Base-by-base conservation (phyloP, 2,888 invertebrate species). In the Caenorhabditis sinica region DNA sequence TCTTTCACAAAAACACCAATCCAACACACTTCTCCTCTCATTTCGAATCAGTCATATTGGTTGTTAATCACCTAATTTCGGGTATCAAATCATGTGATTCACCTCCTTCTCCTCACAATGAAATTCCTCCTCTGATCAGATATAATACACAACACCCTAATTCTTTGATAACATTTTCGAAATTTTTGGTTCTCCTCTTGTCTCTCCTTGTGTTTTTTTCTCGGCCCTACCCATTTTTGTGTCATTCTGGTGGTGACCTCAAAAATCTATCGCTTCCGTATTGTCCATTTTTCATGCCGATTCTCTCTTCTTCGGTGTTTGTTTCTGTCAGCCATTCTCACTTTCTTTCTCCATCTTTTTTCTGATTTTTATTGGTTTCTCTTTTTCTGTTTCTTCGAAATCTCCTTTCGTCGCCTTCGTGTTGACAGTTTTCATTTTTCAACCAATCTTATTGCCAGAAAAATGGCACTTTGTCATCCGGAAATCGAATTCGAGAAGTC, bases 401-500 rank as follows among this genome's bases (percentile, higher is more conserved):
- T 33, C 40, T n/a, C n/a, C n/a, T n/a, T n/a, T n/a, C n/a, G n/a
- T n/a, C n/a, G n/a, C n/a, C 13, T 40, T 40, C 23, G 43, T 30
- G 13, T 65, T 45, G 2, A 11, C n/a, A n/a, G 25, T 3, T 43
- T 23, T 2, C 4, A 30, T 25, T 28, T 5, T 43, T 33, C 33
- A 33, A 13, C 1, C 33, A 51, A n/a, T n/a, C 5, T 58, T 28
- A 17, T 58, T 61, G 2, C 23, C 20, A 15, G 30, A 33, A 36
- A 13, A 20, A 66, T 66, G 58, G 30, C 65, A 33, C 20, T 17
- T 4, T 28, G 20, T 30, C 40, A 58, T 15, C 82, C 82, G 17
- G 30, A 43, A 43, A 71, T 82, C 51, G 58, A 63, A 30, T 82
- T 82, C 60, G 72, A 66, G 43, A 76, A 76, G 15, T 60, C 58